These are phyloP conservation scores for Nesospiza acunhae DNA, from an alignment of 2,113 vertebrate species.

Conservation along the genomic window DNA sequence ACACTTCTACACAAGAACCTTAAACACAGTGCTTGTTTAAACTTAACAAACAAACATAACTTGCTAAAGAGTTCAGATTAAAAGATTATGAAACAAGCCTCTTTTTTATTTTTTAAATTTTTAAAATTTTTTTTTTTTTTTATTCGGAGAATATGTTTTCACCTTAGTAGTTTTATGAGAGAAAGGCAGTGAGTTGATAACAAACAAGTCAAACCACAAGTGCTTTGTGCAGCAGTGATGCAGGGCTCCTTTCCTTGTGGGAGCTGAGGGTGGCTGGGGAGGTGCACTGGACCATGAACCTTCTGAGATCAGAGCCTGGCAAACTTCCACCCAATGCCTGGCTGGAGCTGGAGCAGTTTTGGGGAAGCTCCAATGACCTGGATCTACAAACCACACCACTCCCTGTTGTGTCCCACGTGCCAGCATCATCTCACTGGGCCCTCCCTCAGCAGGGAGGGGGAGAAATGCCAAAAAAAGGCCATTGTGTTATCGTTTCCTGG, in stretches of 20 bases:
- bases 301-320: background rate
- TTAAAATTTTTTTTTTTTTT: too few relatives aligned
- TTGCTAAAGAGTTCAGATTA: background rate
- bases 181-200: background rate
- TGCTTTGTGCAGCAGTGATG: background rate
- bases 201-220: slow-evolving; percentile 39
- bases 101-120: too few relatives aligned
- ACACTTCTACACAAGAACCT: background rate
- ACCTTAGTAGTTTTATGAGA: too few relatives aligned
- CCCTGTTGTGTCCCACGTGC: background rate
- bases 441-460: background rate
- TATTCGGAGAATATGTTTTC: too few relatives aligned
- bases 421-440: background rate
- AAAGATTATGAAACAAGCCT: background rate
- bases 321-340: background rate
- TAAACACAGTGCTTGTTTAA: background rate
- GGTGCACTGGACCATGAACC: background rate
- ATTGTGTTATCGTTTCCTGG: background rate
- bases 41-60: background rate
- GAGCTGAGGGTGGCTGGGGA: background rate
- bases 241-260: background rate
- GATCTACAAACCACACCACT: background rate
- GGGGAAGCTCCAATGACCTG: background rate
- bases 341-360: background rate
- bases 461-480: background rate